Conservation (phyloP, 53 echinoderm and acorn worm genomes). For the Crossaster papposus region DNA sequence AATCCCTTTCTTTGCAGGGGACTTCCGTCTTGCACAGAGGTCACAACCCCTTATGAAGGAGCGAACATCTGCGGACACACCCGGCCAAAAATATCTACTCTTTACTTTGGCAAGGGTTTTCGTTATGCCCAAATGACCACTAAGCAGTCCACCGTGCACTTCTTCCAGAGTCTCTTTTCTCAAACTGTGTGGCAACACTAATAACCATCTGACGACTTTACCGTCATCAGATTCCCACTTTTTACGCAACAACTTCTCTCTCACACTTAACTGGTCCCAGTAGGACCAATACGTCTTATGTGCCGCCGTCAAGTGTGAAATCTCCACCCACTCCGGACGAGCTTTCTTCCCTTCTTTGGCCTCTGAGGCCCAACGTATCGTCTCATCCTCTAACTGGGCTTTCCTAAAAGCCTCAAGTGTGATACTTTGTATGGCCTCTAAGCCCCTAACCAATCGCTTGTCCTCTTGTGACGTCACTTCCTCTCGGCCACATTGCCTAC, state of each 20-base stretch:
- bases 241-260: constrained; percentile 10
- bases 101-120: constrained; percentile 50
- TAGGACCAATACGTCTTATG: constrained; percentile 44
- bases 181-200: constrained; percentile 28
- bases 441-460: not conserved
- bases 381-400: constrained; percentile 14
- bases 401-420: not conserved
- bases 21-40: constrained; percentile 45
- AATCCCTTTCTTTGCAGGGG: constrained; percentile 12
- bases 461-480: constrained; percentile 3
- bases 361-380: constrained; percentile 15
- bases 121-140: constrained; percentile 53
- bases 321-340: constrained; percentile 33
- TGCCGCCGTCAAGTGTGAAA: constrained; percentile 6
- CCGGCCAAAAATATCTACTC: constrained; percentile 44
- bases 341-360: not conserved
- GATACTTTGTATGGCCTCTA: not conserved
- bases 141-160: constrained; percentile 47
- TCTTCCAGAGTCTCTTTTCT: constrained; percentile 37
- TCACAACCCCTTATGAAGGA: constrained; percentile 35
- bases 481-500: constrained; percentile 3
- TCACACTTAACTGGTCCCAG: constrained; percentile 44
- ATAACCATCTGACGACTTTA: not conserved
- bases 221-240: constrained; percentile 44
- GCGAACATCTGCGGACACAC: constrained; percentile 33